phyloP scores from a whole-genome alignment of 2,888 invertebrate species.

The Harpalus rufipes region DNA sequence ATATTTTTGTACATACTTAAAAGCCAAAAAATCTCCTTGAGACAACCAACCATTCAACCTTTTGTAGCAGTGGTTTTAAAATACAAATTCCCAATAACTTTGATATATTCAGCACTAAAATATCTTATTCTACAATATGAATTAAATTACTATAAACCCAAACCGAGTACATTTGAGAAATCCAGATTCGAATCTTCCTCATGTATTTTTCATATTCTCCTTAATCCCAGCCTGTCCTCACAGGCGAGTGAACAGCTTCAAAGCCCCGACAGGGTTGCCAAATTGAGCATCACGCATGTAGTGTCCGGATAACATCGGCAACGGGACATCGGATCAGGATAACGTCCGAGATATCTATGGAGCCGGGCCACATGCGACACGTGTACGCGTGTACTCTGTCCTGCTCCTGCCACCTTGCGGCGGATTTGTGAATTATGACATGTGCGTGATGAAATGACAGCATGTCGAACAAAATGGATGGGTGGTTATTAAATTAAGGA shows the following conservation, averaged over 20 bases:
- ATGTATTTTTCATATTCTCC: conserved; percentile 6
- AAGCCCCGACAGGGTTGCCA: conserved; percentile 1
- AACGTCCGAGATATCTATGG: conserved; percentile 9
- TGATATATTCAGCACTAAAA: not conserved
- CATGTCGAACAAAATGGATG: conserved; percentile 10
- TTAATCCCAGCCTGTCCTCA: conserved; percentile 1
- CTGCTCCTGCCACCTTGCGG: not conserved
- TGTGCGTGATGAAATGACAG: conserved; percentile 22
- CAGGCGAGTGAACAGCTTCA: conserved; percentile 16
- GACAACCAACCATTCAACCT: not conserved
- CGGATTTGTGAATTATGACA: conserved; percentile 30
- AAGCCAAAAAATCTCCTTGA: not conserved
- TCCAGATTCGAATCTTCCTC: not conserved
- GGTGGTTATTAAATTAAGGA: not conserved
- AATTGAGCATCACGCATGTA: conserved; percentile 36
- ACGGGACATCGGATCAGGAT: conserved; percentile 21
- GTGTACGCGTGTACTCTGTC: not conserved
- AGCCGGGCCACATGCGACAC: conserved; percentile 20
- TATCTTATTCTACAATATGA: not conserved
- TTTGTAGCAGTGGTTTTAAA: not conserved
- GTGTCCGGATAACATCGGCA: conserved; percentile 27
- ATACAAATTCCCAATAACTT: not conserved
- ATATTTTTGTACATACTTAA: no score
- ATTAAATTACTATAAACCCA: not conserved
- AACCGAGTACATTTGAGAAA: not conserved